Evolutionary conservation across 2,888 invertebrate species (phyloP), one percentile per base, ranked within the genome.

Genomic region (Campoplex nolae): DNA sequence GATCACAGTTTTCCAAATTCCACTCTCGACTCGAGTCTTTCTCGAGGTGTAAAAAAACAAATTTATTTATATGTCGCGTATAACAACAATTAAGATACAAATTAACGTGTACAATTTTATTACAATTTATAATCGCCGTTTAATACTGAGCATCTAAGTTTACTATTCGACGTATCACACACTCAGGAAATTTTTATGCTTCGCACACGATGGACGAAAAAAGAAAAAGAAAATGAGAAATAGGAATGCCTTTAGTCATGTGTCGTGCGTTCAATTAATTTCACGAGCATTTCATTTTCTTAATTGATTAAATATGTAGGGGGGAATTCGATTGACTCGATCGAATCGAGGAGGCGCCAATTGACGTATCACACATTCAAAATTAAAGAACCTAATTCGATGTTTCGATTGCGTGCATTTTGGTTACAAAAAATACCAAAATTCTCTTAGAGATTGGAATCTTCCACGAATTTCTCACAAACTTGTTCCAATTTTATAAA

Each of bases 81-180:
- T 70, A 86, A 88, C 76, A 80, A 85, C 45, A 67, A 87, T 77
- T 3, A 77, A 23, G 54, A 54, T 78, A 84, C 42, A 3, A 81
- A 86, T 84, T 78, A 80, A 75, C 67, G 67, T 86, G 83, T 74
- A 81, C 62, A 62, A 32, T 78, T 74, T 83, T 62, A 71, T 83
- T 88, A 88, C 54, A 86, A 84, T 88, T 80, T 77, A 54, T 83
- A 62, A 84, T 88, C 86, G 86, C 70, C 54, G 45, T 58, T 79
- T 89, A 90, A 90, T 89, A 90, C 89, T 90, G 89, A 88, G 85
- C 84, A 87, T 38, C 87, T 87, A 88, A 88, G 86, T 85, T 84
- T 71, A 48, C 35, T 68, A 54, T 80, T 80, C 83, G 82, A 86
- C 78, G 78, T 78, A 85, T 82, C 85, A 88, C 83, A 84, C 71